Evolutionary conservation across 2,113 vertebrate species (phyloP).

Genomic region (Microcebus tavaratra): DNA sequence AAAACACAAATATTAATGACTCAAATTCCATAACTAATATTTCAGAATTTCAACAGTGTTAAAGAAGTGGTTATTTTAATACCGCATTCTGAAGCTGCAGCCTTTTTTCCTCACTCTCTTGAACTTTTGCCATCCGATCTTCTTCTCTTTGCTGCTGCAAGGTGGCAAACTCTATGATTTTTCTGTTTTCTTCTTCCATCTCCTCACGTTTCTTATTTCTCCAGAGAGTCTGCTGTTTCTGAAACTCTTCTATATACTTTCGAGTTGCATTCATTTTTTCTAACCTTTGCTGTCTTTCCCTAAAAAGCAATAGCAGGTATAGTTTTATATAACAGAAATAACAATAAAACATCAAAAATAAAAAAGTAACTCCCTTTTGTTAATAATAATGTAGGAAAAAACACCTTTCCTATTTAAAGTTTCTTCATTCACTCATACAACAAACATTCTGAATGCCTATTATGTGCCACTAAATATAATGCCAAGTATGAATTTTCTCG

Average conservation of each 20-base stretch:
- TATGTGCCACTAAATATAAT: neutral
- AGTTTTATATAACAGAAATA: constrained; percentile 47
- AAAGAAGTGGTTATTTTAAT: constrained; percentile 38
- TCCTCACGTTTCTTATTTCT: constrained; percentile 89
- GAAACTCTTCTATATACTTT: constrained; percentile 91
- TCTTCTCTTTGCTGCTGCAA: constrained; percentile 87
- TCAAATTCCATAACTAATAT: neutral
- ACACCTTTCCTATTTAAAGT: neutral
- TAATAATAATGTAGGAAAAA: neutral
- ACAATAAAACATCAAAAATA: neutral
- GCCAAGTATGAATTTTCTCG: neutral
- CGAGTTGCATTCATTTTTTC: constrained; percentile 90
- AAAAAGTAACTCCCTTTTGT: neutral
- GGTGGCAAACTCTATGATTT: constrained; percentile 90
- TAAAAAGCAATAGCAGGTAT: constrained; percentile 70
- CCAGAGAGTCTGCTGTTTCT: constrained; percentile 90
- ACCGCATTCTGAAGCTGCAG: constrained; percentile 89
- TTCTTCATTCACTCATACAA: constrained; percentile 12
- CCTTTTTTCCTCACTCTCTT: constrained; percentile 88
- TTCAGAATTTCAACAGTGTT: constrained; percentile 9
- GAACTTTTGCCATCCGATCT: constrained; percentile 84
- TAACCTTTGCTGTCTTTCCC: constrained; percentile 90
- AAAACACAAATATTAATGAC: constrained; percentile 11
- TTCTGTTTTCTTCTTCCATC: constrained; percentile 93
- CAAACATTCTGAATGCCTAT: neutral